Evolutionary conservation across 2,113 vertebrate species (phyloP).

Genomic region (Siphamia tubifer): DNA sequence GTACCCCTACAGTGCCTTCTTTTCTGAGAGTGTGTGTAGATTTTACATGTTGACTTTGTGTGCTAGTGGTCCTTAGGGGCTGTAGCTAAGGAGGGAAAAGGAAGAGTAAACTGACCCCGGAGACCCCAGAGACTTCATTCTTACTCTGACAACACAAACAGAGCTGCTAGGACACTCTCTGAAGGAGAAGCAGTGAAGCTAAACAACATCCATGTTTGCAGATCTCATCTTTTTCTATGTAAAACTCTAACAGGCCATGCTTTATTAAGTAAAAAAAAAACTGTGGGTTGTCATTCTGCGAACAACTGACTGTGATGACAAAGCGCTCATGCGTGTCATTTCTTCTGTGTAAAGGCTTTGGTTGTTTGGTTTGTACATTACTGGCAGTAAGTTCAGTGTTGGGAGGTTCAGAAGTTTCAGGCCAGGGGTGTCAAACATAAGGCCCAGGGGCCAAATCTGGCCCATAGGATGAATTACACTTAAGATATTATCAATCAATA

Average conservation of each 20-base stretch:
- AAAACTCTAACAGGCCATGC: conserved; percentile 13
- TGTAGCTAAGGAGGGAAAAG: conserved; percentile 39
- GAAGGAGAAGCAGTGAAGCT: not conserved
- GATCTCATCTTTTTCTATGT: not conserved
- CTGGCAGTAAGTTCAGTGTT: not conserved
- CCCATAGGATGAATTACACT: no score
- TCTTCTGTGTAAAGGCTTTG: not conserved
- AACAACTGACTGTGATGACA: not conserved
- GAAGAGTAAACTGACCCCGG: conserved; percentile 23
- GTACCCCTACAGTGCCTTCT: no score
- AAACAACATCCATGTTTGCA: conserved; percentile 13
- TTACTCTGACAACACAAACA: conserved; percentile 45
- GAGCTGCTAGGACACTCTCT: conserved; percentile 14
- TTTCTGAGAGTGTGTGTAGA: no score
- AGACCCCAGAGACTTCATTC: conserved; percentile 7
- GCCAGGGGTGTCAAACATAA: no score
- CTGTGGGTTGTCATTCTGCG: conserved; percentile 10
- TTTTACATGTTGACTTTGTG: conserved; percentile 3
- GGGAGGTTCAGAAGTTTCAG: not conserved
- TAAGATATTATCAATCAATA: no score
- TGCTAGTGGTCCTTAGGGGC: conserved; percentile 18
- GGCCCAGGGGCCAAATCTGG: no score
- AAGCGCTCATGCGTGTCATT: not conserved
- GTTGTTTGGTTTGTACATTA: not conserved
- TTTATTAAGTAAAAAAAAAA: not conserved